phyloP scores from a whole-genome alignment of 1,140 invertebrate species.

The Drosophila subobscura region DNA sequence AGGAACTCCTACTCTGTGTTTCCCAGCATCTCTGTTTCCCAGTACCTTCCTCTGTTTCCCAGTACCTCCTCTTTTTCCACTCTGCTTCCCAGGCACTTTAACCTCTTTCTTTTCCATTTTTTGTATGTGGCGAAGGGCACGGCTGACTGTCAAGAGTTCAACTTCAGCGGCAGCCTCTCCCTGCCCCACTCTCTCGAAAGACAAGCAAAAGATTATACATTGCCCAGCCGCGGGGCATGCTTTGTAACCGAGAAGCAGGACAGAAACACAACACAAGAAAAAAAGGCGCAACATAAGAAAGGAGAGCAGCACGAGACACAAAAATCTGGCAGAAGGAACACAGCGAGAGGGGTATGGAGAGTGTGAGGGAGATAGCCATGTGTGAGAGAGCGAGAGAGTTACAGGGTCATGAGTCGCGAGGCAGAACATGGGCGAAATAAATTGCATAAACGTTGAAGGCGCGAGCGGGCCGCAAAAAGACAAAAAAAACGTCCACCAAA shows the following conservation, averaged over 20 bases:
- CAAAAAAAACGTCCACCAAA: slow-evolving; percentile 48
- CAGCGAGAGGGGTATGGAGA: slow-evolving; percentile 18
- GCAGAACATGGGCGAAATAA: slow-evolving; percentile 67
- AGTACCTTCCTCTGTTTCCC: not conserved
- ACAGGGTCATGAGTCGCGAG: slow-evolving; percentile 19
- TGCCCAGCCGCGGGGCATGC: slow-evolving; percentile 69
- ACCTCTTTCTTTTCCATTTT: not conserved
- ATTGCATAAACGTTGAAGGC: slow-evolving; percentile 68
- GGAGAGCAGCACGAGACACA: too few species aligned
- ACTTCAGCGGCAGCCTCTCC: slow-evolving; percentile 36
- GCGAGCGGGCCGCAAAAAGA: slow-evolving; percentile 6
- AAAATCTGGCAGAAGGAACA: slow-evolving; percentile 4
- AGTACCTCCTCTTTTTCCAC: too few species aligned
- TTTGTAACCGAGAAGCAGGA: slow-evolving; percentile 61
- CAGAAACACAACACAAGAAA: slow-evolving; percentile 7
- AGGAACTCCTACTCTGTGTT: too few species aligned
- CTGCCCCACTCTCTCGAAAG: slow-evolving; percentile 22
- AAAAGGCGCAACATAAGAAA: slow-evolving; percentile 13
- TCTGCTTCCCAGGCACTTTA: not conserved
- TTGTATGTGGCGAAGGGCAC: slow-evolving; percentile 4
- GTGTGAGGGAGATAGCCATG: not conserved
- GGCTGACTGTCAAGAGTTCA: slow-evolving; percentile 41
- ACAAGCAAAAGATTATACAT: slow-evolving; percentile 79
- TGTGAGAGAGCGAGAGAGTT: not conserved
- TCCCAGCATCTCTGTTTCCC: not conserved